A percentile compares a stretch with the other conserved stretches of the same genome.
Evolutionary conservation across 2,888 invertebrate genomes (phyloP).

Genomic region (Patella pellucida): DNA sequence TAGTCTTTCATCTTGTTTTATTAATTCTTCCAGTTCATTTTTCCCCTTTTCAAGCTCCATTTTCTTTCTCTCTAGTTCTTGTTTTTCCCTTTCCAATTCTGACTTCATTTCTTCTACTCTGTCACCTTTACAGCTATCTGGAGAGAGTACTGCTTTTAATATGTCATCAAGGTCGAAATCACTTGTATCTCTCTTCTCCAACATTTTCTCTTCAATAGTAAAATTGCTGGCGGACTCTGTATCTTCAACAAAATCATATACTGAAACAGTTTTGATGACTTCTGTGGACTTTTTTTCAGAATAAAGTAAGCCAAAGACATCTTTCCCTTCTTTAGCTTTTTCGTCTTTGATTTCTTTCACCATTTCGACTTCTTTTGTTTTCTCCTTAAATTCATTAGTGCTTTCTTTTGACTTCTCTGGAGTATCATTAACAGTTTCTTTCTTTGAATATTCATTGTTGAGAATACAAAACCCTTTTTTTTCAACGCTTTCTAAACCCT

Average conservation of each 20-base stretch:
- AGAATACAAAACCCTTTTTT: background rate
- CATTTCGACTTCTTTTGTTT: background rate
- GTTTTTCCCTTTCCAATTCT: background rate
- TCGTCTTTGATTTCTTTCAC: constrained; percentile 20
- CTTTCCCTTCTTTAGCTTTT: constrained; percentile 32
- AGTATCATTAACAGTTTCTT: constrained; percentile 51
- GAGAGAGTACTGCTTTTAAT: background rate
- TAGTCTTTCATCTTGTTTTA: background rate
- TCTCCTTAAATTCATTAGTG: constrained; percentile 10
- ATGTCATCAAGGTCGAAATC: constrained; percentile 3
- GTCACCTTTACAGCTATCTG: background rate
- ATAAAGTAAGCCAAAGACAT: no score
- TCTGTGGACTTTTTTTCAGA: constrained; percentile 11
- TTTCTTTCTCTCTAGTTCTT: background rate
- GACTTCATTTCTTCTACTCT: background rate
- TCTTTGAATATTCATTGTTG: background rate
- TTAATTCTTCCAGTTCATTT: background rate
- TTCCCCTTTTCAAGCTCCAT: background rate
- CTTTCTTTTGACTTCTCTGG: constrained; percentile 53
- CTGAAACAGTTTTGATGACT: background rate
- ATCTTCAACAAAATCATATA: constrained; percentile 8
- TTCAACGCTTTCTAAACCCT: background rate
- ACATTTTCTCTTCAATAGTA: constrained; percentile 20
- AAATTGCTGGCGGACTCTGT: constrained; percentile 15
- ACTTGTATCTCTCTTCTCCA: constrained; percentile 22